These are phyloP conservation scores for Drosophila pallidifrons DNA, from an alignment of 1,140 invertebrate genomes.

Conservation along the genomic window DNA sequence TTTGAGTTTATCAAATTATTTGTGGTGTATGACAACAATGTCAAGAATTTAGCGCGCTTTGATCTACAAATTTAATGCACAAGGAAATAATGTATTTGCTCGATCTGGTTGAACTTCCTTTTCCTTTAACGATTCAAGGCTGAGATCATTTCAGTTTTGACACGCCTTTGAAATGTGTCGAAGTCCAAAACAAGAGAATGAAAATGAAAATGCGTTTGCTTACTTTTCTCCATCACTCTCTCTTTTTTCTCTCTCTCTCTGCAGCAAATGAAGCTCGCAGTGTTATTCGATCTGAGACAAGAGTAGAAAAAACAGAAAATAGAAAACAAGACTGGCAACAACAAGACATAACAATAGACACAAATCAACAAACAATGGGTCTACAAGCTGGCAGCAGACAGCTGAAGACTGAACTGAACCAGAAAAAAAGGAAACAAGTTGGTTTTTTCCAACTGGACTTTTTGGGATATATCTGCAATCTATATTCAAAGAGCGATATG, in stretches of 20 bases:
- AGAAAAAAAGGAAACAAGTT: conserved; percentile 54
- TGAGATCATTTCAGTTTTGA: conserved; percentile 1
- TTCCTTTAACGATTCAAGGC: not conserved
- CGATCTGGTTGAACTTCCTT: not conserved
- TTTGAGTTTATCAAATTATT: conserved; percentile 22
- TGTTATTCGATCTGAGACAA: conserved; percentile 7
- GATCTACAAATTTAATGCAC: conserved; percentile 1
- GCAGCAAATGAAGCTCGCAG: conserved; percentile 14
- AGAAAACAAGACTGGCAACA: conserved; percentile 6
- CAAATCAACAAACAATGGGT: conserved; percentile 60
- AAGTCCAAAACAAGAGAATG: conserved; percentile 60
- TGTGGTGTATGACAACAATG: not conserved
- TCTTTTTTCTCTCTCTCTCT: not conserved
- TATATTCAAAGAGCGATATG: conserved; percentile 67
- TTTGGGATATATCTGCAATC: conserved; percentile 57
- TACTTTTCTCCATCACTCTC: conserved; percentile 38
- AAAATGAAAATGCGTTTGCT: conserved; percentile 71
- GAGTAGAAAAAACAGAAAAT: not conserved
- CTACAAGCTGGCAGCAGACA: conserved; percentile 55
- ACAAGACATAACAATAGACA: conserved; percentile 62
- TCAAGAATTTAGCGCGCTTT: not conserved
- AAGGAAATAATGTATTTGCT: not conserved
- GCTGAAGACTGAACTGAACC: conserved; percentile 31
- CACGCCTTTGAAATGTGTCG: conserved; percentile 30
- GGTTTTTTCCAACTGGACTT: conserved; percentile 38